Percentiles rank a stretch among this genome's conserved stretches.
phyloP scores from a whole-genome alignment of 2,888 invertebrate genomes.

The Patella pellucida region DNA sequence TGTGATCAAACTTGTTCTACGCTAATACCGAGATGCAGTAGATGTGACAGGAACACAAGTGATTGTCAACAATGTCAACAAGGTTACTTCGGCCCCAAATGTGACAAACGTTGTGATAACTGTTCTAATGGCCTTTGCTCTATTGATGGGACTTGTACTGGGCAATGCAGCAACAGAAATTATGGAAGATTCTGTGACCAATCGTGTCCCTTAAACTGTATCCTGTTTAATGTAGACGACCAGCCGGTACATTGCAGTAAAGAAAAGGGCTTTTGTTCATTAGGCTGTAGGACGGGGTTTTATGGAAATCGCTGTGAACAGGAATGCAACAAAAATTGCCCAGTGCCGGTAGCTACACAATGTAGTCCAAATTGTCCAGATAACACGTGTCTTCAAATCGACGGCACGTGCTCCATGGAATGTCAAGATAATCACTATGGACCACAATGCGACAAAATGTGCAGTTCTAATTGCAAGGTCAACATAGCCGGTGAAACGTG shows the following conservation, averaged over 20 bases:
- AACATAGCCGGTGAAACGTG: background rate
- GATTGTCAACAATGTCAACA: background rate
- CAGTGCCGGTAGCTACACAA: background rate
- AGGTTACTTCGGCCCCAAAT: background rate
- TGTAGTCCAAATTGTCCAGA: constrained; percentile 3
- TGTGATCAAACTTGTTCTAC: background rate
- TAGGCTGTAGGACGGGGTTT: background rate
- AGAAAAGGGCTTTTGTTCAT: background rate
- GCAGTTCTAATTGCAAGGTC: background rate
- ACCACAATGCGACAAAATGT: background rate
- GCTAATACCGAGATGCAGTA: background rate
- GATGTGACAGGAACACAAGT: background rate
- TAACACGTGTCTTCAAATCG: background rate
- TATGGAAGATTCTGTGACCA: background rate
- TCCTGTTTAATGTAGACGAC: background rate
- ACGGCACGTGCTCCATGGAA: background rate
- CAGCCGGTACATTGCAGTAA: background rate
- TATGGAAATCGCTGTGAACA: background rate
- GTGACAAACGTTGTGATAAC: background rate
- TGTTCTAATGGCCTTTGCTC: background rate
- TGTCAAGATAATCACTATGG: background rate
- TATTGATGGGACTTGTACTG: background rate
- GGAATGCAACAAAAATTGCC: background rate
- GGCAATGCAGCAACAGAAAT: background rate
- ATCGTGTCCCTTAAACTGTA: background rate